Conservation (phyloP, 1,140 invertebrate species). For the Homarus americanus region DNA sequence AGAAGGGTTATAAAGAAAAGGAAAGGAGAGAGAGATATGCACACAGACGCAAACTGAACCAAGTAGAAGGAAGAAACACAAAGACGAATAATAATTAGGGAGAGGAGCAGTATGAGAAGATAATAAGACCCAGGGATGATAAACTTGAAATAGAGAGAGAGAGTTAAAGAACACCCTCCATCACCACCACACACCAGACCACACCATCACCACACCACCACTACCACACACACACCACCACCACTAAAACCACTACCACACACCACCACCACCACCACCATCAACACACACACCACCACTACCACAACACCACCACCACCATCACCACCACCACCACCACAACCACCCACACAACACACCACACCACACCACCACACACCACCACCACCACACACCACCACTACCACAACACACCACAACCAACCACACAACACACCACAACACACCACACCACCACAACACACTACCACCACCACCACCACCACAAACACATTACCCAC, state of each 20-base stretch:
- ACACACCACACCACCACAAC: background rate
- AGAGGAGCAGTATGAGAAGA: no score
- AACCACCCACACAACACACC: background rate
- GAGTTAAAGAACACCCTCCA: no score
- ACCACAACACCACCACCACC: background rate
- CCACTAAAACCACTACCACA: no score
- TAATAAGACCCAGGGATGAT: no score
- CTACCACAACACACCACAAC: background rate
- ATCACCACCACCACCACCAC: background rate
- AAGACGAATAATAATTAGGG: no score
- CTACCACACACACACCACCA: background rate
- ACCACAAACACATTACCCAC: background rate
- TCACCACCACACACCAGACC: background rate
- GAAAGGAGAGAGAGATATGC: no score
- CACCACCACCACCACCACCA: background rate
- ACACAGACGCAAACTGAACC: no score
- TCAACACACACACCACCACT: background rate
- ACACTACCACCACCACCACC: background rate
- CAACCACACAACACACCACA: background rate
- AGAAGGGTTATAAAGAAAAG: no score
- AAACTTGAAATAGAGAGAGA: no score
- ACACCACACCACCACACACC: background rate
- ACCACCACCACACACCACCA: background rate
- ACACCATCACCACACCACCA: background rate
- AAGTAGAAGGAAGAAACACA: no score